Percentiles rank a stretch among this genome's conserved stretches.
phyloP scores from a whole-genome alignment of 2,113 vertebrate species.

The Pachypanchax playfairii region DNA sequence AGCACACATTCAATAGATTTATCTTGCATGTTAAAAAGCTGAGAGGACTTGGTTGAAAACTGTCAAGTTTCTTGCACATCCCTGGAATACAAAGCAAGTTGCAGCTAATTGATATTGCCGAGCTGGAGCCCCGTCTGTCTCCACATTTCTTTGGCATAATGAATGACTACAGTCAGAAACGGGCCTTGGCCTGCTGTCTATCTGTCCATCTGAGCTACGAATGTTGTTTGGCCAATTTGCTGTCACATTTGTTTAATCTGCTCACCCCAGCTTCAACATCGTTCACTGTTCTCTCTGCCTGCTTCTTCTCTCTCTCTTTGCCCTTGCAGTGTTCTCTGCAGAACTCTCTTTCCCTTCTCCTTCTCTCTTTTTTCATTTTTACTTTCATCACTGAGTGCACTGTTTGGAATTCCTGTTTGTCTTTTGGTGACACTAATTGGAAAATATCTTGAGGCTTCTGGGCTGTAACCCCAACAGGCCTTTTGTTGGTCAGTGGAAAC shows the following conservation, averaged over 20 bases:
- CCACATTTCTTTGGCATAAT: conserved; percentile 54
- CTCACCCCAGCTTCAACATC: conserved; percentile 45
- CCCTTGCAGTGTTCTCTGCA: conserved; percentile 44
- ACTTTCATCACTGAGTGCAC: conserved; percentile 32
- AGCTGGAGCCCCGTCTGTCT: conserved; percentile 47
- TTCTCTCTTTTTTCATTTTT: conserved; percentile 16
- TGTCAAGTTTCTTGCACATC: conserved; percentile 29
- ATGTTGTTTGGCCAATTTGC: conserved; percentile 76
- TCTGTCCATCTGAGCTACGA: conserved; percentile 64
- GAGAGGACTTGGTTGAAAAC: conserved; percentile 38
- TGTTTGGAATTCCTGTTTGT: conserved; percentile 73
- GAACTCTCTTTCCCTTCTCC: conserved; percentile 26
- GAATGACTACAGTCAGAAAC: conserved; percentile 51
- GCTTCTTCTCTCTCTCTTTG: conserved; percentile 17
- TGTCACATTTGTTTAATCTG: conserved; percentile 79
- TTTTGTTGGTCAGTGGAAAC: conserved; percentile 26
- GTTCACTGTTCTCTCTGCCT: conserved; percentile 31
- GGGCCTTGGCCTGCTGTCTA: conserved; percentile 50
- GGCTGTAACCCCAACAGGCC: conserved; percentile 69
- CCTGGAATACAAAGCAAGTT: conserved; percentile 43
- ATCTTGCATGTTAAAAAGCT: conserved; percentile 46
- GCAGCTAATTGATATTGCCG: conserved; percentile 56
- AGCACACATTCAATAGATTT: conserved; percentile 16
- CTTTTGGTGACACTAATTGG: conserved; percentile 82
- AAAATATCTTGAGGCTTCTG: conserved; percentile 77